These are phyloP conservation scores for Calliopum simillimum DNA, from an alignment of 2,888 invertebrate species.

Conservation along the genomic window DNA sequence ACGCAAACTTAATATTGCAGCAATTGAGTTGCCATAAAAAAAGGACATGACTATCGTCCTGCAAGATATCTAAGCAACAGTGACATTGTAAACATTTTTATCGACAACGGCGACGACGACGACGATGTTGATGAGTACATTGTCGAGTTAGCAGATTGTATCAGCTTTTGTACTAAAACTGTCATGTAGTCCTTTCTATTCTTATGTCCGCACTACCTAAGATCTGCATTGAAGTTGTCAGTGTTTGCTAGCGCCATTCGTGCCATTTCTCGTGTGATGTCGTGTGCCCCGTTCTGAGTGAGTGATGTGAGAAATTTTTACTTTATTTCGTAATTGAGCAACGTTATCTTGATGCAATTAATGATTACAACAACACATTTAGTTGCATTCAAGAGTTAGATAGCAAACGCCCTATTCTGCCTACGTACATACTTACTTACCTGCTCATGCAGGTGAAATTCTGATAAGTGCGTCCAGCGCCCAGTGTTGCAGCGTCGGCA, in stretches of 20 bases:
- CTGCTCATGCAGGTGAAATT: slow-evolving; percentile 25
- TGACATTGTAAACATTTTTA: slow-evolving; percentile 23
- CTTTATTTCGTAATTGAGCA: slow-evolving; percentile 60
- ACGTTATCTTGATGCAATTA: slow-evolving; percentile 56
- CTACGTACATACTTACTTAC: background rate
- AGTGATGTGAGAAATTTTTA: slow-evolving; percentile 62
- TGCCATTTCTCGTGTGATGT: slow-evolving; percentile 23
- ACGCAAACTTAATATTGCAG: slow-evolving; percentile 13
- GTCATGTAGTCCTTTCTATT: slow-evolving; percentile 19
- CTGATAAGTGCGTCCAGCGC: background rate
- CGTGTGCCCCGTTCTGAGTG: slow-evolving; percentile 47
- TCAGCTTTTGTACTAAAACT: background rate
- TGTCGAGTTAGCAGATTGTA: slow-evolving; percentile 26
- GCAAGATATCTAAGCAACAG: slow-evolving; percentile 12
- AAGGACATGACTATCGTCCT: background rate
- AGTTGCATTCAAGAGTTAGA: background rate
- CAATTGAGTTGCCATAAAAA: background rate
- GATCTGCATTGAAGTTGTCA: slow-evolving; percentile 25
- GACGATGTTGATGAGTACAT: slow-evolving; percentile 5
- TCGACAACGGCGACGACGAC: too few species aligned
- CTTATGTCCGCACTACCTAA: slow-evolving; percentile 19
- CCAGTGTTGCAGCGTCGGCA: background rate
- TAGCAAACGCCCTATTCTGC: background rate
- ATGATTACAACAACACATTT: slow-evolving; percentile 6
- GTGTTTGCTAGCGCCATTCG: slow-evolving; percentile 41